Percentiles rank a stretch among this genome's conserved stretches.
Conservation (phyloP, 2,888 invertebrate species). For the Mystacides longicornis region DNA sequence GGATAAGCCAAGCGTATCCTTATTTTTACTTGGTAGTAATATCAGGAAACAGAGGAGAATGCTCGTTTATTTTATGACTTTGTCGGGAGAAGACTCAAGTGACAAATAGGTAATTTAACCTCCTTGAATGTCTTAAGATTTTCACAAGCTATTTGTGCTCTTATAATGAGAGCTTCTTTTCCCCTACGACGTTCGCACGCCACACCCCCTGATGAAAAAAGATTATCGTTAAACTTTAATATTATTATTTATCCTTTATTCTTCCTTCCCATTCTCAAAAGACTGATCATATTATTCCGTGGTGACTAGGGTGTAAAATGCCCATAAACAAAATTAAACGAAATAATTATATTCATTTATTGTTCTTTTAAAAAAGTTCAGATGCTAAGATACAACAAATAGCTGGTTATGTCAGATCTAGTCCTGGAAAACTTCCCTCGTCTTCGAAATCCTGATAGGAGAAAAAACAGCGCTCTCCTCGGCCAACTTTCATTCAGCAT, state of each 20-base stretch:
- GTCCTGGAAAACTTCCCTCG: too few relatives aligned
- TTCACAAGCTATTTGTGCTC: conserved; percentile 25
- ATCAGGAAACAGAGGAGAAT: background rate
- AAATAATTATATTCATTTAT: background rate
- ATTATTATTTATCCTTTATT: conserved; percentile 24
- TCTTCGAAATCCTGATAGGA: too few relatives aligned
- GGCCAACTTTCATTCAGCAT: too few relatives aligned
- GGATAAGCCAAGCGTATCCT: conserved; percentile 1
- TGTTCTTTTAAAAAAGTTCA: background rate
- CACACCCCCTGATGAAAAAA: conserved; percentile 6
- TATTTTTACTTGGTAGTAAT: conserved; percentile 1
- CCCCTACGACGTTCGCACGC: too few relatives aligned
- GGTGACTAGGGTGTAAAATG: background rate
- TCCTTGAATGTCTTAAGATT: conserved; percentile 23
- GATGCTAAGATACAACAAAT: too few relatives aligned
- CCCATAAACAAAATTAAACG: too few relatives aligned
- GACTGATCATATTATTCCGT: background rate
- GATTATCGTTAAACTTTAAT: conserved; percentile 24
- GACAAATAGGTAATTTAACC: conserved; percentile 24
- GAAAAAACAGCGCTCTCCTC: too few relatives aligned
- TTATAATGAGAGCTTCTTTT: conserved; percentile 23
- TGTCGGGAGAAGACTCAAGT: conserved; percentile 13
- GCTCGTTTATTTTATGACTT: conserved; percentile 20
- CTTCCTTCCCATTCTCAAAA: conserved; percentile 9
- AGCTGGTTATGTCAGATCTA: too few relatives aligned